Evolutionary conservation across 2,797 vertebrate species (phyloP).

Genomic region (Diplodus sargus): DNA sequence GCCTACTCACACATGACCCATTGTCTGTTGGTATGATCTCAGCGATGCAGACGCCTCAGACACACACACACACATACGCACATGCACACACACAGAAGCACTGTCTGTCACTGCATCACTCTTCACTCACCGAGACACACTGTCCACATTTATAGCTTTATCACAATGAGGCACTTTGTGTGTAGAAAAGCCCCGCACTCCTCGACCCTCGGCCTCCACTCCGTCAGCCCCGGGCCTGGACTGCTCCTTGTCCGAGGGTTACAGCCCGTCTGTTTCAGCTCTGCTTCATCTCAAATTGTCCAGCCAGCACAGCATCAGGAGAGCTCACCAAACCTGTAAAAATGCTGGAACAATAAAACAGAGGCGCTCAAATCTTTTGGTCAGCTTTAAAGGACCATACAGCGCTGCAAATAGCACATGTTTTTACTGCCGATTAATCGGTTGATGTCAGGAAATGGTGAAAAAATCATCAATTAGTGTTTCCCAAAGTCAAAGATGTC

Average conservation of each 20-base stretch:
- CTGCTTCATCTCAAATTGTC: slow-evolving; percentile 58
- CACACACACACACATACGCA: slow-evolving; percentile 44
- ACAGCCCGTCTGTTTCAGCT: slow-evolving; percentile 48
- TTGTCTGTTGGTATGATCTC: slow-evolving; percentile 86
- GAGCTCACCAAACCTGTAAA: slow-evolving; percentile 35
- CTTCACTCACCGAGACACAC: slow-evolving; percentile 79
- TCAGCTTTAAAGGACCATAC: neutral
- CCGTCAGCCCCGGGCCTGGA: slow-evolving; percentile 69
- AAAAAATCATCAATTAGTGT: no score
- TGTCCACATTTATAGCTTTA: slow-evolving; percentile 85
- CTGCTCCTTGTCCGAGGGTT: slow-evolving; percentile 52
- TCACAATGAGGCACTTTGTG: slow-evolving; percentile 85
- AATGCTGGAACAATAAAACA: slow-evolving; percentile 34
- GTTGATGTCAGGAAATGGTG: no score
- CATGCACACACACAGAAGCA: slow-evolving; percentile 71
- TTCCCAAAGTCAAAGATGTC: no score
- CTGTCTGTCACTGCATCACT: slow-evolving; percentile 81
- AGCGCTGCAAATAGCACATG: no score
- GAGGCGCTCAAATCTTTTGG: slow-evolving; percentile 17
- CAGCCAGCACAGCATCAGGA: slow-evolving; percentile 10
- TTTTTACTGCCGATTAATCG: no score
- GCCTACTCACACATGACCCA: slow-evolving; percentile 80
- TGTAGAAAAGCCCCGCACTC: slow-evolving; percentile 58
- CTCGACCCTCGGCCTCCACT: slow-evolving; percentile 60
- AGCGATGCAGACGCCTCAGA: slow-evolving; percentile 72